Evolutionary conservation across 2,797 vertebrate genomes (phyloP).

Genomic region (Chanos chanos): DNA sequence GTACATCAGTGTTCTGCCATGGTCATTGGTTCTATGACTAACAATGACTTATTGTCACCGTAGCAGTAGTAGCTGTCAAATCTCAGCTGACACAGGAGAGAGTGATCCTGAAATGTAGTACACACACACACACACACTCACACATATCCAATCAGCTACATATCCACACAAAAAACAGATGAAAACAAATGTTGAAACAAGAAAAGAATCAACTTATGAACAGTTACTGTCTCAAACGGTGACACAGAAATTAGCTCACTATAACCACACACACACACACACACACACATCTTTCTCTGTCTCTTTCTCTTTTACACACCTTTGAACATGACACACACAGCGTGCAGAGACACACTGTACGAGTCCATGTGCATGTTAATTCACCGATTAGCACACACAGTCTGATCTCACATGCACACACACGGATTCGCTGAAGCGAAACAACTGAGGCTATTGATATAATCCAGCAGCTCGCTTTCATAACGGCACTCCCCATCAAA

Average conservation of each 20-base stretch:
- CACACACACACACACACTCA: too few relatives aligned
- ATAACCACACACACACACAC: neutral
- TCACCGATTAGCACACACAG: constrained; percentile 40
- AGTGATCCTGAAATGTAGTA: too few relatives aligned
- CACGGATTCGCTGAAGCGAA: constrained; percentile 59
- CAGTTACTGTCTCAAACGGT: neutral
- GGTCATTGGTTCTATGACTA: too few relatives aligned
- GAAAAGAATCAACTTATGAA: too few relatives aligned
- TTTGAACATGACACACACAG: neutral
- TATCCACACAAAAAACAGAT: too few relatives aligned
- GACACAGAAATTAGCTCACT: too few relatives aligned
- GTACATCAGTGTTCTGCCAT: too few relatives aligned
- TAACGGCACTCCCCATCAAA: constrained; percentile 44
- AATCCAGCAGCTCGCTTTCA: constrained; percentile 50
- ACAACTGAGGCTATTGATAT: constrained; percentile 59
- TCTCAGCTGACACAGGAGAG: too few relatives aligned
- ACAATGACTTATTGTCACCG: neutral
- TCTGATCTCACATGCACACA: constrained; percentile 51
- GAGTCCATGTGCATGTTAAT: constrained; percentile 16
- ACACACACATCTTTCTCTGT: neutral
- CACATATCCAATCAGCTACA: too few relatives aligned
- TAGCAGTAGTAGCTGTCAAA: constrained; percentile 13
- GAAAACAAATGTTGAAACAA: too few relatives aligned
- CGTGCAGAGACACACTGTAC: neutral
- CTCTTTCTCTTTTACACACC: neutral